Evolutionary conservation across 1,140 invertebrate species (phyloP).

Genomic region (Drosophila fuyamai): DNA sequence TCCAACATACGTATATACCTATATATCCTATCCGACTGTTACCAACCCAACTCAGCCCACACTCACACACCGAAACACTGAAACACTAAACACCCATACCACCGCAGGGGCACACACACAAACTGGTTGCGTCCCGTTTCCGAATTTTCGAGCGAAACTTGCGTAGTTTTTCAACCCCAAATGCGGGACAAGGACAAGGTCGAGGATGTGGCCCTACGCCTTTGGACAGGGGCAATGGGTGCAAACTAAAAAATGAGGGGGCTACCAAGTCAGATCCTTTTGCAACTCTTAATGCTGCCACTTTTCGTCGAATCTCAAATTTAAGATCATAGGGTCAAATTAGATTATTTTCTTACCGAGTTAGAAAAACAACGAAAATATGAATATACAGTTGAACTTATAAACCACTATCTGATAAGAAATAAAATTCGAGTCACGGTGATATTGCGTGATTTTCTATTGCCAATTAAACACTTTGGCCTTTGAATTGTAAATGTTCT

Average conservation of each 20-base stretch:
- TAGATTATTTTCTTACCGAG: too few species aligned
- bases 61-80: slow-evolving; percentile 15
- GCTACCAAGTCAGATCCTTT: too few species aligned
- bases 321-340: not conserved
- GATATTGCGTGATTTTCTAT: too few species aligned
- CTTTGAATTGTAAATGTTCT: too few species aligned
- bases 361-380: too few species aligned
- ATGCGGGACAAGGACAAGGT: slow-evolving; percentile 53
- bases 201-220: slow-evolving; percentile 40
- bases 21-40: slow-evolving; percentile 49
- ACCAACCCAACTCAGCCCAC: slow-evolving; percentile 55
- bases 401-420: too few species aligned
- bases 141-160: slow-evolving; percentile 47
- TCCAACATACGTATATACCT: not conserved
- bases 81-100: slow-evolving; percentile 1
- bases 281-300: too few species aligned
- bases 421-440: too few species aligned
- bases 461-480: too few species aligned
- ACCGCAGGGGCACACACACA: slow-evolving; percentile 2
- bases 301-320: not conserved
- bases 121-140: slow-evolving; percentile 54
- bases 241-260: not conserved
- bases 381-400: too few species aligned
- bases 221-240: slow-evolving; percentile 1
- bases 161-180: slow-evolving; percentile 66